Evolutionary conservation across 2,113 vertebrate genomes (phyloP).

Genomic region (Zapornia atra): DNA sequence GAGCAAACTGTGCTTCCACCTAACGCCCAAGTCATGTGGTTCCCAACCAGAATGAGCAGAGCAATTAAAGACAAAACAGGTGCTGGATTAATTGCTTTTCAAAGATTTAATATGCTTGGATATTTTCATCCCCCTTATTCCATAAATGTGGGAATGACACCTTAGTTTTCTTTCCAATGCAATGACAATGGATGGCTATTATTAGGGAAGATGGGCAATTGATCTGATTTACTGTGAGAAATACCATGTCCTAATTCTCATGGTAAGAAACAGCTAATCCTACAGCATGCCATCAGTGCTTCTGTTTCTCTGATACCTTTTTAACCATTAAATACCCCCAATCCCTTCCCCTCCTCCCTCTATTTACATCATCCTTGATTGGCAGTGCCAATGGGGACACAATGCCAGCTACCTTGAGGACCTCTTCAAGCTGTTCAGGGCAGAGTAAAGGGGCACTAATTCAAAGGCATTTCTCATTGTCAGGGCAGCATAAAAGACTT

Average conservation of each 20-base stretch:
- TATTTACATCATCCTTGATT: fast-evolving
- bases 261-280: background rate
- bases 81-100: background rate
- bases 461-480: background rate
- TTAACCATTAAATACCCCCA: background rate
- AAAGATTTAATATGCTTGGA: background rate
- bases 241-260: background rate
- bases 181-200: background rate
- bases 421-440: background rate
- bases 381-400: background rate
- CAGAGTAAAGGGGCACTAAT: background rate
- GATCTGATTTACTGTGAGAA: background rate
- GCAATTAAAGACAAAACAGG: background rate
- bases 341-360: background rate
- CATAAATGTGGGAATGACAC: background rate
- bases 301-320: background rate
- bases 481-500: background rate
- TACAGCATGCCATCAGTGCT: background rate
- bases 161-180: background rate
- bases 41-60: background rate
- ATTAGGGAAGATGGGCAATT: background rate
- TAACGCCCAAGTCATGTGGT: background rate
- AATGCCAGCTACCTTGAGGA: background rate
- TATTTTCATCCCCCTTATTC: background rate
- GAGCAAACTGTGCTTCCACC: background rate